Evolutionary conservation across 2,797 vertebrate genomes (phyloP), one percentile per base, ranked within the genome.

Genomic region (Florisuga fusca): DNA sequence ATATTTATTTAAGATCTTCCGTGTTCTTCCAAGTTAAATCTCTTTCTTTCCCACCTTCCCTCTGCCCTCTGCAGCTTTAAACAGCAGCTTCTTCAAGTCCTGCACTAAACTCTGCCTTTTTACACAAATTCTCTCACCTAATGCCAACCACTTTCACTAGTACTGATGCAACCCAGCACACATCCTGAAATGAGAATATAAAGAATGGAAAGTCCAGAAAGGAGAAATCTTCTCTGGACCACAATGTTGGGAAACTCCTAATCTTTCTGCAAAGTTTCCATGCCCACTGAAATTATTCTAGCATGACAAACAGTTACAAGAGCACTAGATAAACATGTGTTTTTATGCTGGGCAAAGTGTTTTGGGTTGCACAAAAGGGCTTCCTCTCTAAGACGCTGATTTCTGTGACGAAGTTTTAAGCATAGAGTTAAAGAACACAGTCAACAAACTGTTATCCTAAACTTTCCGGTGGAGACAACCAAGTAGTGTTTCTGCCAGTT

Each of bases 51-150:
- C 3, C 23, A 38, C 2, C 0, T 4, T 2, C 1, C 9, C 29
- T 4, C 8, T 7, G 21, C 1, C 29, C 53, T 8, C 27, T 41
- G 2, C 46, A 33, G 31, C 27, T 84, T 91, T 79, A 66, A 86
- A 59, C 10, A 61, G 31, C 38, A 59, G 16, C 50, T 71, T 61
- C 75, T 82, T 83, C 50, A 19, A 61, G 29, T 26, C 26, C 33
- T 48, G 27, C 14, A 29, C 84, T 78, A 51, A 75, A 81, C 25
- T 64, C 79, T 66, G 43, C 21, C 26, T 83, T 93, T 89, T 77
- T 29, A 51, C 20, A 27, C 29, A 51, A 64, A 63, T 75, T 25
- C 46, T 43, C 41, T 64, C 20, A 59, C 29, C 13, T 55, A 41
- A 63, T 1, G 26, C 3, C n/a, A 79, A 3, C 15, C 36, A 41